These are phyloP conservation scores for Danio aesculapii DNA, from an alignment of 2,797 vertebrate genomes.

Conservation along the genomic window DNA sequence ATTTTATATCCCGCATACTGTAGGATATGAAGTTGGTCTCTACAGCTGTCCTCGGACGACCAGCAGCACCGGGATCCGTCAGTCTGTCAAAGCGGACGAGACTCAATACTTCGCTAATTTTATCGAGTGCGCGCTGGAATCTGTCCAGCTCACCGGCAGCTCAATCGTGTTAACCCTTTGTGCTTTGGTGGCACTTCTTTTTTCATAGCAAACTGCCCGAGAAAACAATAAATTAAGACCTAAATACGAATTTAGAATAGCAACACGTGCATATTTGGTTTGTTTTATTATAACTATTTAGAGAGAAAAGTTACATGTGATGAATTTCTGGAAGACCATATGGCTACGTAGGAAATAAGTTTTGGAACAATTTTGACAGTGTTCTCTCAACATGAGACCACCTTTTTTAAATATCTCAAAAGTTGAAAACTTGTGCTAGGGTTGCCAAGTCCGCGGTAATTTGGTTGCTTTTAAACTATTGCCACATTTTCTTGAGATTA, in stretches of 20 bases:
- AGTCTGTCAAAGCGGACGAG: background rate
- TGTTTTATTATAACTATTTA: too few relatives aligned
- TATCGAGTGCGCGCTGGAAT: constrained; percentile 42
- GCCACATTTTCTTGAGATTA: too few relatives aligned
- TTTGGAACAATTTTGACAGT: too few relatives aligned
- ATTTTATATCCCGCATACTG: background rate
- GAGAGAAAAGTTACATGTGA: background rate
- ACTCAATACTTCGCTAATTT: constrained; percentile 15
- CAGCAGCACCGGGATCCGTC: background rate
- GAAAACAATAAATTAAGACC: background rate
- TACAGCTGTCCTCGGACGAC: constrained; percentile 6
- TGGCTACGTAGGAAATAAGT: too few relatives aligned
- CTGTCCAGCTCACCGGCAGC: constrained; percentile 6
- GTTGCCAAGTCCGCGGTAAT: too few relatives aligned
- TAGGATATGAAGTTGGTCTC: background rate
- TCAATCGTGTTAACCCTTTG: constrained; percentile 50
- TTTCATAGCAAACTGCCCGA: background rate
- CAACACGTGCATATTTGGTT: background rate
- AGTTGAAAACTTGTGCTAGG: too few relatives aligned
- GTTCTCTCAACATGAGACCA: too few relatives aligned
- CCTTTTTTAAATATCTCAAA: too few relatives aligned
- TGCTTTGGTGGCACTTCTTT: background rate
- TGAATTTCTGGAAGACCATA: too few relatives aligned
- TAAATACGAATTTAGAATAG: background rate
- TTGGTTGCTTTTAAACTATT: too few relatives aligned